Conservation (phyloP, 2,797 vertebrate species). For the Eurystomus glaucurus region DNA sequence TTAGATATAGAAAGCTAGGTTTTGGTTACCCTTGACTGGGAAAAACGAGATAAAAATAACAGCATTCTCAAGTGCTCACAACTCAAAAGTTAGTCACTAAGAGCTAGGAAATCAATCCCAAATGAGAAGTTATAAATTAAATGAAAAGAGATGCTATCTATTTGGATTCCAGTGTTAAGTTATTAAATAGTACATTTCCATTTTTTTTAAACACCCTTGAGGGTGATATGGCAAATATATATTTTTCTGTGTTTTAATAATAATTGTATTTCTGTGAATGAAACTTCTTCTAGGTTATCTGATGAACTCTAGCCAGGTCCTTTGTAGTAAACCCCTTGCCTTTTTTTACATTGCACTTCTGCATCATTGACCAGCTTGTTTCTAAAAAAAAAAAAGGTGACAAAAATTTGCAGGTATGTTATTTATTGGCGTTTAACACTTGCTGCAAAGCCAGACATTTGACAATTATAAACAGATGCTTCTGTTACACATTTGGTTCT, state of each 20-base stretch:
- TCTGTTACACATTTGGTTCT: not conserved
- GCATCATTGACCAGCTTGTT: not conserved
- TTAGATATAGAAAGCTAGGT: not conserved
- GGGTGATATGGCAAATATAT: not conserved
- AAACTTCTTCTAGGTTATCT: not conserved
- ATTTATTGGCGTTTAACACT: constrained; percentile 14
- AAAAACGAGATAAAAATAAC: not conserved
- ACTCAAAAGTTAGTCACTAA: not conserved
- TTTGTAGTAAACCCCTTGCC: not conserved
- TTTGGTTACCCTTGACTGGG: not conserved
- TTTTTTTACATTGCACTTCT: not conserved
- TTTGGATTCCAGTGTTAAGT: not conserved
- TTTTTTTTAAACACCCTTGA: not conserved
- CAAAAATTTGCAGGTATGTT: constrained; percentile 6
- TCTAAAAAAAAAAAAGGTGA: not conserved
- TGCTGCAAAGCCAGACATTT: constrained; percentile 7
- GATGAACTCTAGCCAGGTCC: not conserved
- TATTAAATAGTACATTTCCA: not conserved
- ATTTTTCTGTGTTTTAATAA: not conserved
- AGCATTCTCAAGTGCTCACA: not conserved
- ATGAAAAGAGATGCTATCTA: not conserved
- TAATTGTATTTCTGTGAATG: not conserved
- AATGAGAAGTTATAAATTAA: not conserved
- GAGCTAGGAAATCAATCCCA: not conserved
- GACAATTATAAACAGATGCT: constrained; percentile 34